These are phyloP conservation scores for Tetraodon nigroviridis DNA, from an alignment of 2,113 vertebrate genomes.

Conservation along the genomic window DNA sequence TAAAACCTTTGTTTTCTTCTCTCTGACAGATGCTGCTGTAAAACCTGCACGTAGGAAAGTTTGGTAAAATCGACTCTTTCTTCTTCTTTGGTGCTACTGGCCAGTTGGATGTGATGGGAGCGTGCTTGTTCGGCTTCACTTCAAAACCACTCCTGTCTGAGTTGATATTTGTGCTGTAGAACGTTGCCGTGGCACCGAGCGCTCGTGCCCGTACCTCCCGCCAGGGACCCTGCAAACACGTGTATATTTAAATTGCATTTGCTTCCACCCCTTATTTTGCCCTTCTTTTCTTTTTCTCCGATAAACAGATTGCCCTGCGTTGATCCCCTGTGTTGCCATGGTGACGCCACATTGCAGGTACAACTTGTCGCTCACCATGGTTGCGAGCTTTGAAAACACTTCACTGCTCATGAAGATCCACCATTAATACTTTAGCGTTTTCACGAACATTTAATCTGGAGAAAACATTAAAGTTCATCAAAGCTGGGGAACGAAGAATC, in stretches of 20 bases:
- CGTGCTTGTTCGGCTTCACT: too few relatives aligned
- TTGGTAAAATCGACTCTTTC: too few relatives aligned
- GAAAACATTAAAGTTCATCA: neutral
- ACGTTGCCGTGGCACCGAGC: too few relatives aligned
- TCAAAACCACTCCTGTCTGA: too few relatives aligned
- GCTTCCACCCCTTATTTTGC: conserved; percentile 1
- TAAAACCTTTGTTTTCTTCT: conserved; percentile 8
- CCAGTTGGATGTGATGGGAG: too few relatives aligned
- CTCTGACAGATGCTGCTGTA: neutral
- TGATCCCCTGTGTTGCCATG: conserved; percentile 62
- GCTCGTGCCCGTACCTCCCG: too few relatives aligned
- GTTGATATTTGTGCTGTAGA: too few relatives aligned
- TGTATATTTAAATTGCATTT: neutral
- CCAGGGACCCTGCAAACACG: neutral
- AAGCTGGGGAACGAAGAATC: conserved; percentile 3
- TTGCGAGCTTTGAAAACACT: conserved; percentile 20
- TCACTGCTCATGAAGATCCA: conserved; percentile 1
- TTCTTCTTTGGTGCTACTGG: too few relatives aligned
- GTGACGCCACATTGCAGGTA: conserved; percentile 55
- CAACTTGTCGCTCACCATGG: conserved; percentile 40
- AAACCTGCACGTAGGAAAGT: too few relatives aligned
- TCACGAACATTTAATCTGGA: conserved; percentile 2
- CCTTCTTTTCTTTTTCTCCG: conserved; percentile 14
- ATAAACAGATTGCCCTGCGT: conserved; percentile 53
- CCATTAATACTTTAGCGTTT: conserved; percentile 8